A percentile compares a stretch with the other conserved stretches of the same genome.
These are phyloP conservation scores for Orthosia incerta DNA, from an alignment of 2,888 invertebrate genomes.

Conservation along the genomic window DNA sequence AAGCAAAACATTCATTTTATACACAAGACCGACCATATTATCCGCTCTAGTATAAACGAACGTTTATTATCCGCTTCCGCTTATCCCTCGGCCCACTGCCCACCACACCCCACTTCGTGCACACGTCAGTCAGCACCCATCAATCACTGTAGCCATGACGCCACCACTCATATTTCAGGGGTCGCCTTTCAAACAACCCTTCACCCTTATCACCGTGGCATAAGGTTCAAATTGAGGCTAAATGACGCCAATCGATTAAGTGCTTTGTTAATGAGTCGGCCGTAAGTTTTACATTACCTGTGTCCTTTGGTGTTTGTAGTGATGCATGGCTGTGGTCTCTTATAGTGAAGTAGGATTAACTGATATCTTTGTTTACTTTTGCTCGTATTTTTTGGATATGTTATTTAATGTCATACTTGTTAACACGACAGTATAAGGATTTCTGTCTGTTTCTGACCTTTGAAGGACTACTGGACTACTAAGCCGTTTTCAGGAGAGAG, in stretches of 20 bases:
- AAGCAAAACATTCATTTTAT: too few relatives aligned
- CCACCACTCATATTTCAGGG: slow-evolving; percentile 88
- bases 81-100: slow-evolving; percentile 60
- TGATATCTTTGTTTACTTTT: slow-evolving; percentile 18
- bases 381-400: too few relatives aligned
- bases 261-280: slow-evolving; percentile 77
- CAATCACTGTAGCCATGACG: slow-evolving; percentile 88
- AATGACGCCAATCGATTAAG: slow-evolving; percentile 85
- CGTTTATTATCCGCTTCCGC: slow-evolving; percentile 50
- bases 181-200: slow-evolving; percentile 67
- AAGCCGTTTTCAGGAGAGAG: too few relatives aligned
- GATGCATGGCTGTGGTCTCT: slow-evolving; percentile 34
- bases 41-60: neutral
- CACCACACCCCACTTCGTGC: slow-evolving; percentile 84
- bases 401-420: too few relatives aligned
- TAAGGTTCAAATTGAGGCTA: slow-evolving; percentile 74
- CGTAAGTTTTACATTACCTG: slow-evolving; percentile 66
- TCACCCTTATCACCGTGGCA: slow-evolving; percentile 65
- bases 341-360: neutral
- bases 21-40: neutral
- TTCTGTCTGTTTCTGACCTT: too few relatives aligned
- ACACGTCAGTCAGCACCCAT: slow-evolving; percentile 88
- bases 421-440: too few relatives aligned
- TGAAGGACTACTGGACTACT: too few relatives aligned
- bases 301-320: slow-evolving; percentile 58